Base-by-base conservation (phyloP, 2,888 invertebrate genomes). In the Amphipyra tragopoginis region DNA sequence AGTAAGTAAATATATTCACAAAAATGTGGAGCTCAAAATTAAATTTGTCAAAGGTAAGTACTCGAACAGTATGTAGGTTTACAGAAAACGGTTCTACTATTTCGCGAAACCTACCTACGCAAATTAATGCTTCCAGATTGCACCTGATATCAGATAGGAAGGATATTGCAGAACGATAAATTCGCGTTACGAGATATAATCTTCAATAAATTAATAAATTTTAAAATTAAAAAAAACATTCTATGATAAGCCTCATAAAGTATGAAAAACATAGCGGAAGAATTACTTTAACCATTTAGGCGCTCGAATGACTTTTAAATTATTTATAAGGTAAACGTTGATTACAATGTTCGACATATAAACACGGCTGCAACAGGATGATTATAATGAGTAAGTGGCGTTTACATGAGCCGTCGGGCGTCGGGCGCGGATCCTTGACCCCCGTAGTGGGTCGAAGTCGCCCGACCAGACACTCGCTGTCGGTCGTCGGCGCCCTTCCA, bases 371-470 rank as follows among this genome's bases (percentile, higher is more conserved):
- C 69, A 72, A 64, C 56, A 69, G 65, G 66, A 75, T 72, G 72
- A 75, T 77, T 70, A 70, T 72, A 79, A 73, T 74, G 78, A 77
- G 68, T 79, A 80, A 77, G 70, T 80, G 75, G 62, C 78, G 81
- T 82, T 84, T 86, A 85, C 81, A 86, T 84, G 83, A 81, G 85
- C 70, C 82, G 79, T 54, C 77, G 71, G 84, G 70, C 82, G 79
- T 59, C 79, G 77, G 51, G 58, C 63, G 70, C 60, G 73, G 84
- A 90, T 89, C 90, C 91, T 91, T 92, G 91, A 91, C 89, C 91
- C 87, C 85, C 63, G 65, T 44, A 65, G 68, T 75, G 69, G 69
- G 80, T 76, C 80, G 75, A 48, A 63, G 72, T 59, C 66, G 52
- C 47, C 57, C 69, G 81, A 72, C 80, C 85, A 87, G 88, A 88